A percentile compares a stretch with the other conserved stretches of the same genome.
These are phyloP conservation scores for Fopius arisanus DNA, from an alignment of 1,140 invertebrate genomes.

Conservation along the genomic window DNA sequence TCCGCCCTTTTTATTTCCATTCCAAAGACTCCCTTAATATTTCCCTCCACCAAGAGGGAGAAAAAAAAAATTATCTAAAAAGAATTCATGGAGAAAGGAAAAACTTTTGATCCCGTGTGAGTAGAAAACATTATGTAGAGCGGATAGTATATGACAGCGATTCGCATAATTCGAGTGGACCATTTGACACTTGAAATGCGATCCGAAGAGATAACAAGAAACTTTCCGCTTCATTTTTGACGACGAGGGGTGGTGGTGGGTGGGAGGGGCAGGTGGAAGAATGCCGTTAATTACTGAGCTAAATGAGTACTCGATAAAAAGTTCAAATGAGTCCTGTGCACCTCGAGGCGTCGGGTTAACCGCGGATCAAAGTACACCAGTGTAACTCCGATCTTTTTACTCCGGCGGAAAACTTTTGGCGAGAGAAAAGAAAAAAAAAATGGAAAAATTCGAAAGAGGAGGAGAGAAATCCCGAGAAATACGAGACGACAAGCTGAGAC, in stretches of 20 bases:
- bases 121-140: neutral
- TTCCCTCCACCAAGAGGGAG: neutral
- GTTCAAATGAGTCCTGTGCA: neutral
- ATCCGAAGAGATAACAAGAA: neutral
- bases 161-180: neutral
- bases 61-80: neutral
- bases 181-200: neutral
- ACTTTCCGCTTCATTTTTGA: neutral
- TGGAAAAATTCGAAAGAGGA: neutral
- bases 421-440: constrained; percentile 26
- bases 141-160: neutral
- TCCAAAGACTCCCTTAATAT: neutral
- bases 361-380: neutral
- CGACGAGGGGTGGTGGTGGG: neutral
- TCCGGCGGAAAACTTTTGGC: neutral
- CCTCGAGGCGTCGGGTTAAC: constrained; percentile 1
- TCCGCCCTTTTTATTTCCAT: neutral
- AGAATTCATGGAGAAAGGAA: neutral
- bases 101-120: neutral
- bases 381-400: neutral
- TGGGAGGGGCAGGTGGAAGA: neutral
- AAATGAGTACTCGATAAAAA: constrained; percentile 4
- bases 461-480: constrained; percentile 24
- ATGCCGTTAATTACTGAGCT: constrained; percentile 11
- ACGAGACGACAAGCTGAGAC: constrained; percentile 24